phyloP scores from a whole-genome alignment of 2,888 invertebrate species.

The Sisyra terminalis region DNA sequence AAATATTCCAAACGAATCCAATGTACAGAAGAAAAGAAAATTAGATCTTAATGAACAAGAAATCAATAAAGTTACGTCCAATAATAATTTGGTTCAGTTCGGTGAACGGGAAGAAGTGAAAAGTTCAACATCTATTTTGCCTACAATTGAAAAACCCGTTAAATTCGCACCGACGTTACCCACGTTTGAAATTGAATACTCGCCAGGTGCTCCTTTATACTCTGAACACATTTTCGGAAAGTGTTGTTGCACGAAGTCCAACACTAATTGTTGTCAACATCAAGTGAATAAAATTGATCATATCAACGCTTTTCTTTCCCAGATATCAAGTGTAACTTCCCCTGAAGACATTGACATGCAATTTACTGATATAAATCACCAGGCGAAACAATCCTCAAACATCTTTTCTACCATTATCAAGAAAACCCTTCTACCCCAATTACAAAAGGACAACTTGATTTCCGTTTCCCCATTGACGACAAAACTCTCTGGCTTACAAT shows the following conservation, averaged over 20 bases:
- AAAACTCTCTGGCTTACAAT: slow-evolving; percentile 38
- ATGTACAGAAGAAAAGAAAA: too few species aligned
- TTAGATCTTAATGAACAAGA: too few species aligned
- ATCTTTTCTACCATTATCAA: too few species aligned
- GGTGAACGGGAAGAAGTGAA: too few species aligned
- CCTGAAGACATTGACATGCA: slow-evolving; percentile 16
- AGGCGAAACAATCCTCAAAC: neutral
- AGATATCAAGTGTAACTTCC: slow-evolving; percentile 20
- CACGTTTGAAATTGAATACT: slow-evolving; percentile 39
- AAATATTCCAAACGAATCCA: too few species aligned
- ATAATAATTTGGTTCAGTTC: too few species aligned
- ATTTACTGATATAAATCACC: slow-evolving; percentile 14
- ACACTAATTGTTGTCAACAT: too few species aligned
- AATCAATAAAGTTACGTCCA: too few species aligned
- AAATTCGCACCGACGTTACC: slow-evolving; percentile 21
- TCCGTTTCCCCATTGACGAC: slow-evolving; percentile 42
- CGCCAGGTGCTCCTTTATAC: slow-evolving; percentile 18
- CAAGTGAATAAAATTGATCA: slow-evolving; percentile 17
- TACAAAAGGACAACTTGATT: slow-evolving; percentile 5
- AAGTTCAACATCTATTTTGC: too few species aligned
- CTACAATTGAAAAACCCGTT: neutral
- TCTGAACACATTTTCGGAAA: too few species aligned
- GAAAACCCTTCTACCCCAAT: too few species aligned
- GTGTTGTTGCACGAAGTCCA: too few species aligned
- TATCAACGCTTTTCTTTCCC: slow-evolving; percentile 22